A percentile compares a stretch with the other conserved stretches of the same genome.
Conservation (phyloP, 2,888 invertebrate species). For the Augiades crinisus region DNA sequence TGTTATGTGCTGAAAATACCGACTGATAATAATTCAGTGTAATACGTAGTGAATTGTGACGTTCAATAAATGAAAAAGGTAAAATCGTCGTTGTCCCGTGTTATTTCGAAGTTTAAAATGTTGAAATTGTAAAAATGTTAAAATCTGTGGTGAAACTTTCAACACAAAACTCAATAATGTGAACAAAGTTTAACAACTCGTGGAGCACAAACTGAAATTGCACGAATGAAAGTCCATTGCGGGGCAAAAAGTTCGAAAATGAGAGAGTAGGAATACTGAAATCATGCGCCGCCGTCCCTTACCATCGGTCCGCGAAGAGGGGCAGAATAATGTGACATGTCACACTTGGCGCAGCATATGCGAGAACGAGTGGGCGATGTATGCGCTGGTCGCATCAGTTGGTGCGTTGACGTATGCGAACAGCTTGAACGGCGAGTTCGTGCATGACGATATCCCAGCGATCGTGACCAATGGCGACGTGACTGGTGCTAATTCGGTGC, state of each 20-base stretch:
- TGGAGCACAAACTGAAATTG: constrained; percentile 3
- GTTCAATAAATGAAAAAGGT: neutral
- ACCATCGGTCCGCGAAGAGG: constrained; percentile 72
- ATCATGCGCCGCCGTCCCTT: constrained; percentile 74
- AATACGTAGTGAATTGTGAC: neutral
- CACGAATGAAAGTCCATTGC: neutral
- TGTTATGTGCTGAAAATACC: constrained; percentile 1
- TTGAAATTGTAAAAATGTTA: constrained; percentile 9
- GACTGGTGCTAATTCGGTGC: constrained; percentile 83
- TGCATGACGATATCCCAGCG: constrained; percentile 94
- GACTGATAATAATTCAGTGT: neutral
- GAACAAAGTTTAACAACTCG: constrained; percentile 4
- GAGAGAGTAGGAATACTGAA: constrained; percentile 13
- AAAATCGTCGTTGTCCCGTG: neutral
- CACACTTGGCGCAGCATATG: constrained; percentile 49
- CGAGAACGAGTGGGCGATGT: constrained; percentile 82
- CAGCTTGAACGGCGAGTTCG: constrained; percentile 90
- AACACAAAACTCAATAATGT: constrained; percentile 7
- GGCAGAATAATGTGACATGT: constrained; percentile 41
- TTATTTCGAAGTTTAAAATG: constrained; percentile 4
- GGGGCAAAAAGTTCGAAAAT: constrained; percentile 5
- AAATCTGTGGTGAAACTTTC: constrained; percentile 1
- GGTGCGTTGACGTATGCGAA: constrained; percentile 87
- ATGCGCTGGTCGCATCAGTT: constrained; percentile 83
- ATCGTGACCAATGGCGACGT: constrained; percentile 92